Evolutionary conservation across 1,140 invertebrate genomes (phyloP), one percentile per base, ranked within the genome.

Genomic region (Akabosia matsudoensis): DNA sequence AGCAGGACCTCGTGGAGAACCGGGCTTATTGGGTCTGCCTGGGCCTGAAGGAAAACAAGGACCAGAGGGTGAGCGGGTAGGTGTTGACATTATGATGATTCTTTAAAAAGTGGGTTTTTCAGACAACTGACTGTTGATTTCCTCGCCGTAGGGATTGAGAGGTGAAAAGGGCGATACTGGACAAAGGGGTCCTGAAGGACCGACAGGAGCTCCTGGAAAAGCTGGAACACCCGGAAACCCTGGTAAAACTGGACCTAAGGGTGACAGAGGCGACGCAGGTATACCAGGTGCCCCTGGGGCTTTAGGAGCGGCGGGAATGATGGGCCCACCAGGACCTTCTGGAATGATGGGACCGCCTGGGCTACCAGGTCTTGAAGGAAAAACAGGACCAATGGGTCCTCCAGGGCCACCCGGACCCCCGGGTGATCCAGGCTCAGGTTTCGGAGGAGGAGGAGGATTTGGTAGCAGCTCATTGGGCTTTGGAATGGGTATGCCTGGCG

Each of bases 251-350:
- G 87, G 86, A 61, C 64, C 80, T 10, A 82, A 85, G 56, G 88
- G 88, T 7, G 82, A 83, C 24, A 84, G 85, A 77, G 88, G 88
- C 61, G 84, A 85, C 26, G 78, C 79, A 74, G 88, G 88, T 22
- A 74, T 82, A 61, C 78, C 79, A 33, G 84, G 87, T 56, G 80
- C 83, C 54, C 84, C 86, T 31, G 86, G 86, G 33, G 77, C 80
- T 33, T 81, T 83, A 22, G 83, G 83, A 22, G 33, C 74, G 3
- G 73, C 82, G 70, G 85, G 84, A 81, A 83, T 78, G 78, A 75
- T 79, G 71, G 81, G 82, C 70, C 73, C 76, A 4, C 79, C 82
- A 33, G 82, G 82, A 2, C 80, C 78, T n/a, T 30, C 67, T 26
- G 82, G 82, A 64, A 71, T 75, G 75, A 78, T 77, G 76, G 78